phyloP scores from a whole-genome alignment of 2,113 vertebrate species.

The Narcine bancroftii region DNA sequence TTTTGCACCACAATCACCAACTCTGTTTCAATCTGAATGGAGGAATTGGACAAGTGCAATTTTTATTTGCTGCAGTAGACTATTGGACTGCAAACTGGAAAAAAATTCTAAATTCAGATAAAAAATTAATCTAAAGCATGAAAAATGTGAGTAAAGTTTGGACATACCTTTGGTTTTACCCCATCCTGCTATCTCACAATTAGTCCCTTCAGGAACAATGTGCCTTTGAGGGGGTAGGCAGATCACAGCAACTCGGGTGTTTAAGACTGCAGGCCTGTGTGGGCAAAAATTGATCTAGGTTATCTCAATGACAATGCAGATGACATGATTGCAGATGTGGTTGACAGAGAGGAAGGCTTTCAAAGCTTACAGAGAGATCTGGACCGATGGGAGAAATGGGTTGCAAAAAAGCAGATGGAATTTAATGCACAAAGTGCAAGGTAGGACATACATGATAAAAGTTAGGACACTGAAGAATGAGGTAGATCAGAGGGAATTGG shows the following conservation, averaged over 20 bases:
- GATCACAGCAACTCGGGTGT: conserved; percentile 76
- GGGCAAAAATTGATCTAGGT: background rate
- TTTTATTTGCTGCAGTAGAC: background rate
- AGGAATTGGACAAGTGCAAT: background rate
- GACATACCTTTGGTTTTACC: conserved; percentile 76
- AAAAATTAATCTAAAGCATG: background rate
- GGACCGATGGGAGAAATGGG: too few relatives aligned
- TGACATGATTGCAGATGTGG: too few relatives aligned
- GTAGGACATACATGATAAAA: too few relatives aligned
- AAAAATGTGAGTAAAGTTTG: background rate
- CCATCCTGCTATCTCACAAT: conserved; percentile 90
- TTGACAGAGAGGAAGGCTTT: too few relatives aligned
- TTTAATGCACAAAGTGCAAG: too few relatives aligned
- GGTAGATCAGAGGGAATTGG: too few relatives aligned
- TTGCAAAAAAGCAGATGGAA: too few relatives aligned
- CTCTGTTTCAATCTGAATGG: background rate
- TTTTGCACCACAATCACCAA: background rate
- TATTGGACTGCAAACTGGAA: background rate
- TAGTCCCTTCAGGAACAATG: conserved; percentile 65
- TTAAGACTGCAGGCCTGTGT: conserved; percentile 67
- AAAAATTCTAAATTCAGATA: too few relatives aligned
- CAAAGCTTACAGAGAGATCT: too few relatives aligned
- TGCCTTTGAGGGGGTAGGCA: conserved; percentile 84
- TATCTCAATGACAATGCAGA: too few relatives aligned
- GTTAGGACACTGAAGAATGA: too few relatives aligned